Evolutionary conservation across 1,140 invertebrate genomes (phyloP).

Genomic region (Cotesia typhae): DNA sequence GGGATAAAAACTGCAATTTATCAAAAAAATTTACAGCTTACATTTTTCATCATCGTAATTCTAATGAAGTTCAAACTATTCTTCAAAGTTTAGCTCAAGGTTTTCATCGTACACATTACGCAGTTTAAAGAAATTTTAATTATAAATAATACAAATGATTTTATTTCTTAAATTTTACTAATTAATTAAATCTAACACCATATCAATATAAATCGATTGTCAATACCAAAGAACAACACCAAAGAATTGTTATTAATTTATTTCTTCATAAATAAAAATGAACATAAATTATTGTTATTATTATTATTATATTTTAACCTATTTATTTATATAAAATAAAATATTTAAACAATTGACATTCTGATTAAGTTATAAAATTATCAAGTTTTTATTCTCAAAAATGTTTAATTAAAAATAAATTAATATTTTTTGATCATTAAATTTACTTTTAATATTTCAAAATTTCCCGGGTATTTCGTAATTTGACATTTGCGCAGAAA

Average conservation of each 20-base stretch:
- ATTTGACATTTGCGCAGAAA: slow-evolving; percentile 25
- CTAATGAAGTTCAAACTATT: slow-evolving; percentile 64
- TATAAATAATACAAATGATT: too few relatives aligned
- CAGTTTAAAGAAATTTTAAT: slow-evolving; percentile 49
- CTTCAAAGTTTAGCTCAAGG: slow-evolving; percentile 62
- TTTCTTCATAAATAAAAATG: background rate
- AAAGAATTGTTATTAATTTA: too few relatives aligned
- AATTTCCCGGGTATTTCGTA: background rate
- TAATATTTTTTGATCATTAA: background rate
- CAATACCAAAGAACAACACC: too few relatives aligned
- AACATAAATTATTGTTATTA: background rate
- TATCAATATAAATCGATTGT: too few relatives aligned
- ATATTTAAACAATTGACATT: slow-evolving; percentile 19
- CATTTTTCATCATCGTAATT: slow-evolving; percentile 66
- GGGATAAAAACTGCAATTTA: slow-evolving; percentile 69
- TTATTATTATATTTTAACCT: background rate
- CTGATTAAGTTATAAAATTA: background rate
- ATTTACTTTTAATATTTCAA: background rate
- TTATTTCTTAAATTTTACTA: too few relatives aligned
- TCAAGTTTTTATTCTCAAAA: background rate
- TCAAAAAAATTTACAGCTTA: slow-evolving; percentile 69
- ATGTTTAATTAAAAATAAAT: background rate
- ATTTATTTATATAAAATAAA: background rate
- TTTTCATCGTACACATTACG: slow-evolving; percentile 61
- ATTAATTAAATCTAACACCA: too few relatives aligned